phyloP scores from a whole-genome alignment of 2,113 vertebrate species.

The Herpailurus yagouaroundi region DNA sequence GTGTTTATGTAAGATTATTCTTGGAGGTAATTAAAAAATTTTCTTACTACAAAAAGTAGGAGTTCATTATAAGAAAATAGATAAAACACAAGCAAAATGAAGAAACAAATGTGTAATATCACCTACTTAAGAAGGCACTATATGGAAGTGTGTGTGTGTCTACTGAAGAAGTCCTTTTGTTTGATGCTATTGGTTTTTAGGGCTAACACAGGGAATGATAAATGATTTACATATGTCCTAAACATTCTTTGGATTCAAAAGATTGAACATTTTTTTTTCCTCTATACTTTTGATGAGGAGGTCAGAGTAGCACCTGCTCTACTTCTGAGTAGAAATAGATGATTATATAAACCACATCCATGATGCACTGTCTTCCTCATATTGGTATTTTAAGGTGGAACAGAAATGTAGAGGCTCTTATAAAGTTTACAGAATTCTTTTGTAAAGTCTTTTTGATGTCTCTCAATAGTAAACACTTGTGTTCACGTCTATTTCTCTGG shows the following conservation, averaged over 20 bases:
- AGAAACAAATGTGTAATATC: not conserved
- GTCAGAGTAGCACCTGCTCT: not conserved
- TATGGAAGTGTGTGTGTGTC: not conserved
- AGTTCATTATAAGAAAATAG: not conserved
- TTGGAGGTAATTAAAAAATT: conserved; percentile 40
- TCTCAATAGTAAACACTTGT: not conserved
- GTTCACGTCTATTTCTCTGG: not conserved
- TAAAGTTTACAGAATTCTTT: not conserved
- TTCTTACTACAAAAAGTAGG: not conserved
- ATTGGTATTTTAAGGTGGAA: not conserved
- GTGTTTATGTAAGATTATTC: conserved; percentile 26
- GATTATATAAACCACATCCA: not conserved
- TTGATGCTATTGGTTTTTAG: not conserved
- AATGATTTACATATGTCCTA: not conserved
- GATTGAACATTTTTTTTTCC: not conserved
- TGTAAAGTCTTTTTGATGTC: not conserved
- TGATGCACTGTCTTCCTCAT: rapidly evolving
- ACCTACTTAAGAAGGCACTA: not conserved
- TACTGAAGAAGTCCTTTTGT: not conserved
- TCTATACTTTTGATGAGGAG: not conserved
- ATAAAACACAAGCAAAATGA: not conserved
- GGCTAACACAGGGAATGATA: not conserved
- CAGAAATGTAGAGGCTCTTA: not conserved
- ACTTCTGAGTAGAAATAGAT: not conserved
- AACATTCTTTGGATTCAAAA: not conserved